phyloP scores from a whole-genome alignment of 2,888 invertebrate genomes.

The Cosmorhoe ocellata region DNA sequence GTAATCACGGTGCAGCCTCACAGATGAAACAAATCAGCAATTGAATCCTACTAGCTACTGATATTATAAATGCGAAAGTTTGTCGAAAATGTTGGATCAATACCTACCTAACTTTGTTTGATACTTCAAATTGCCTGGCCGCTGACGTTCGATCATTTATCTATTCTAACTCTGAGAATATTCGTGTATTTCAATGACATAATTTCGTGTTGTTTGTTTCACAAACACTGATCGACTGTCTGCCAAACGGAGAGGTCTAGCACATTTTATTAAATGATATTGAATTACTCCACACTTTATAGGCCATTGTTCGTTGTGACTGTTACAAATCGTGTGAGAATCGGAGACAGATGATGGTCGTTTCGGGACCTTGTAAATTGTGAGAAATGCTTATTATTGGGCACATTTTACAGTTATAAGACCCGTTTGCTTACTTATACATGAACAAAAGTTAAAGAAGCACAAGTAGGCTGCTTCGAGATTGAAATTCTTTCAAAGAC shows the following conservation, averaged over 20 bases:
- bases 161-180: conserved; percentile 8
- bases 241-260: conserved; percentile 23
- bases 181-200: too few relatives aligned
- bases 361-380: conserved; percentile 45
- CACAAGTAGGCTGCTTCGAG: conserved; percentile 26
- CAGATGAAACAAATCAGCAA: too few relatives aligned
- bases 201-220: conserved; percentile 20
- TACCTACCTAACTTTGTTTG: too few relatives aligned
- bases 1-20: too few relatives aligned
- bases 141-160: background rate
- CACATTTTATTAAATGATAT: conserved; percentile 56
- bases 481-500: conserved; percentile 29
- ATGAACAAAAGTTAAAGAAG: conserved; percentile 24
- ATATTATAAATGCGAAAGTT: too few relatives aligned
- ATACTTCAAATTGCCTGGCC: background rate
- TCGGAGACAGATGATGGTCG: conserved; percentile 39
- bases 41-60: too few relatives aligned
- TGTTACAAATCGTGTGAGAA: conserved; percentile 41
- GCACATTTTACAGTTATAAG: conserved; percentile 42
- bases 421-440: conserved; percentile 26
- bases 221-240: conserved; percentile 23
- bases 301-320: conserved; percentile 57
- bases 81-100: too few relatives aligned
- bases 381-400: conserved; percentile 48
- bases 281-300: conserved; percentile 55